Percentiles rank a stretch among this genome's conserved stretches.
Conservation (phyloP, 2,888 invertebrate genomes). For the Sphecodes monilicornis region DNA sequence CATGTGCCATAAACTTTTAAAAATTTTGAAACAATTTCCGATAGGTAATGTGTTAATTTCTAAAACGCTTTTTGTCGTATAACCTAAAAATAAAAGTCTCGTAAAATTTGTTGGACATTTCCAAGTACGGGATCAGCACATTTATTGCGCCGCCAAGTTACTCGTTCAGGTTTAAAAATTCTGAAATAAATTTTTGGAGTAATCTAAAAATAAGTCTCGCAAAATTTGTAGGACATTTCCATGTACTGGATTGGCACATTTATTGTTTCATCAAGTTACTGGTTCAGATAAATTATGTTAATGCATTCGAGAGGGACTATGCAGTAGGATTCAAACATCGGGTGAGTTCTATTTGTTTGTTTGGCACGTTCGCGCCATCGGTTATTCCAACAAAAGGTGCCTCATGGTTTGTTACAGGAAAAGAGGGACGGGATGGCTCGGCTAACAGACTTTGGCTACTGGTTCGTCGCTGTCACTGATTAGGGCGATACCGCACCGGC, state of each 20-base stretch:
- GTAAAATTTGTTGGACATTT: neutral
- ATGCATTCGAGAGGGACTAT: neutral
- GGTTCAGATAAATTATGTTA: too few species aligned
- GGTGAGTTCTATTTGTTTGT: neutral
- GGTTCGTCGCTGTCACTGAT: conserved; percentile 9
- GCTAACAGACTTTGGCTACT: conserved; percentile 14
- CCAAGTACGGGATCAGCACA: neutral
- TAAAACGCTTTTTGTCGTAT: too few species aligned
- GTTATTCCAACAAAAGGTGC: neutral
- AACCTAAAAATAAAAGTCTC: too few species aligned
- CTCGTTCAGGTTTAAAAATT: too few species aligned
- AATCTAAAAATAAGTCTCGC: too few species aligned
- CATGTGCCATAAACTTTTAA: too few species aligned
- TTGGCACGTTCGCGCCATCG: neutral
- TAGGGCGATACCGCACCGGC: conserved; percentile 22
- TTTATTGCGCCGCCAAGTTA: neutral
- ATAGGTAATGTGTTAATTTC: too few species aligned
- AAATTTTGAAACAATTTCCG: too few species aligned
- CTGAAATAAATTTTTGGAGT: too few species aligned
- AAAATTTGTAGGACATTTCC: neutral
- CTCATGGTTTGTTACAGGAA: neutral
- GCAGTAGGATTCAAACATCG: neutral
- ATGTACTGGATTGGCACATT: neutral
- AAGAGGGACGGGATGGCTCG: too few species aligned
- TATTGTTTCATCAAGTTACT: neutral